Evolutionary conservation across 2,888 invertebrate species (phyloP), one percentile per base, ranked within the genome.

Genomic region (Pollenia amentaria): DNA sequence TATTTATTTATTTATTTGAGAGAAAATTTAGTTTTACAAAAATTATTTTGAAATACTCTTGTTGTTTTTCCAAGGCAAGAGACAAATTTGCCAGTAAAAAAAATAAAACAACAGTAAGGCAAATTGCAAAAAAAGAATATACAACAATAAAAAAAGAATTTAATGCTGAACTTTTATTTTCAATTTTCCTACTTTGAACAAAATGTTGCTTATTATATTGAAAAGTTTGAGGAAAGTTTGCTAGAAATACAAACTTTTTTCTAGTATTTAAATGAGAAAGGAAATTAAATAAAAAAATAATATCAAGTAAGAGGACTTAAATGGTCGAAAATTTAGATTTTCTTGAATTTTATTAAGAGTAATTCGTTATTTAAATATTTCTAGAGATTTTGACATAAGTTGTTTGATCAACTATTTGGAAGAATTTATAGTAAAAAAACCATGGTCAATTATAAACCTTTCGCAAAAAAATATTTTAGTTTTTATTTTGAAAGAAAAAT

Each of bases 191-290:
- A 16, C 57, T 67, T 57, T 16, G 11, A 21, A 18, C 18, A 65
- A 73, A 65, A 81, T 73, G n/a, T 48, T 65, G n/a, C 65, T 73
- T 73, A 73, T 81, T 73, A 55, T 67, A 65, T 81, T 57, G 42
- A 16, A 73, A 73, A 81, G 46, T 67, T 73, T 73, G 21, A 42
- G 1, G 14, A n/a, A 80, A 80, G 48, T 70, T 72, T 18, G 53
- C 1, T 16, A 46, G 7, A 40, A 42, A 48, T 40, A 75, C 48
- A 14, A 57, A 69, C 38, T 48, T 78, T 1, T 57, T 78, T 53
- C 48, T 46, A 2, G 11, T 16, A 38, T 51, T 75, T 48, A 48
- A 55, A 64, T 40, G 53, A 40, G 12, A 64, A 48, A 69, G 3
- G 14, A 51, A 14, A 18, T n/a, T 16, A 48, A 57, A 44, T 60